These are phyloP conservation scores for Pithys albifrons DNA, from an alignment of 2,113 vertebrate species.

Conservation along the genomic window DNA sequence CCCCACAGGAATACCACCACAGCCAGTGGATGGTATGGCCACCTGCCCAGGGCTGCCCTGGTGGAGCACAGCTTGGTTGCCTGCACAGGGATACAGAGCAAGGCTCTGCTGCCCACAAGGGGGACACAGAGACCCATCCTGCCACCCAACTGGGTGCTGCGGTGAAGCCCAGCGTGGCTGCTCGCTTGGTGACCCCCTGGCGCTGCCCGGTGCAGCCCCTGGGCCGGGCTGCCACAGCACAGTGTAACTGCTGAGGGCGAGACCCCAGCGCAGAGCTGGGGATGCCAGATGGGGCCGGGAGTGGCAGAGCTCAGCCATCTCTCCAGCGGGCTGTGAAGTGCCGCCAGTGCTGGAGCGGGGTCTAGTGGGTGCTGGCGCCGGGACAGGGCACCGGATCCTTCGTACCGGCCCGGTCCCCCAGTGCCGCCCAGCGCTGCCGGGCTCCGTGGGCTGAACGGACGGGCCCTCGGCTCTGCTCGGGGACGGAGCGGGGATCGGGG, in stretches of 20 bases:
- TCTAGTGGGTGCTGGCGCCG: not conserved
- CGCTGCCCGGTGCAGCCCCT: not conserved
- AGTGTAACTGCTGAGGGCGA: fast-evolving
- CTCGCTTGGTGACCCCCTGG: fast-evolving
- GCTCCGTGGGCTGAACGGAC: not conserved
- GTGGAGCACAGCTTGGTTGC: not conserved
- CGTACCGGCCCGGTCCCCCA: fast-evolving
- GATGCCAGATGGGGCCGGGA: not conserved
- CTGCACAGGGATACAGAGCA: fast-evolving
- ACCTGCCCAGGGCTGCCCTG: not conserved
- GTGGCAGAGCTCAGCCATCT: not conserved
- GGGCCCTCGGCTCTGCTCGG: no score
- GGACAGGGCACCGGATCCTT: not conserved
- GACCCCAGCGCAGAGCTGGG: not conserved
- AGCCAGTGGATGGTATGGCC: not conserved
- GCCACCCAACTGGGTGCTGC: fast-evolving
- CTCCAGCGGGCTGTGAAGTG: not conserved
- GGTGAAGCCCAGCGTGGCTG: fast-evolving
- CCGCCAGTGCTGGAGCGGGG: not conserved
- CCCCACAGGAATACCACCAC: not conserved
- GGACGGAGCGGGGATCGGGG: not conserved
- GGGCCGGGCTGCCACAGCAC: not conserved
- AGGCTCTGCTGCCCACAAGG: not conserved
- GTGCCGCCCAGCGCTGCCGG: not conserved
- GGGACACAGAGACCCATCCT: not conserved